Percentiles rank a stretch among this genome's conserved stretches.
phyloP scores from a whole-genome alignment of 2,888 invertebrate species.

The Cepaea hortensis region DNA sequence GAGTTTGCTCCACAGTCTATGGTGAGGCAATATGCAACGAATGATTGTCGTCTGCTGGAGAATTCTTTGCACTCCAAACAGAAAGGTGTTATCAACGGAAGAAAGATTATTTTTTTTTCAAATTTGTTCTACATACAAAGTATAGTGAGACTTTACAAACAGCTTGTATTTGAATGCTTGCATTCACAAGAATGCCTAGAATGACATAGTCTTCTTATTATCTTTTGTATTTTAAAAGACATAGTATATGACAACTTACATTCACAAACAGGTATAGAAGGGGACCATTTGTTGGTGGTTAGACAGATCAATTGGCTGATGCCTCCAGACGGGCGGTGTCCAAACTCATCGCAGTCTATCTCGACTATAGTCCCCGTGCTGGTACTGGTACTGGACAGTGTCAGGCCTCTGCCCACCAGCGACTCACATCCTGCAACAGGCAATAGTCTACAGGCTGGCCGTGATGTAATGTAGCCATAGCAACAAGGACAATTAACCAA shows the following conservation, averaged over 20 bases:
- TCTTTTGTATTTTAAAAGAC: neutral
- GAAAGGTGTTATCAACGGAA: too few species aligned
- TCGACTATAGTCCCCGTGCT: constrained; percentile 42
- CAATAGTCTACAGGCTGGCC: neutral
- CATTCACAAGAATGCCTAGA: too few species aligned
- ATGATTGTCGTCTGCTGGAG: too few species aligned
- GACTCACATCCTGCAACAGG: constrained; percentile 45
- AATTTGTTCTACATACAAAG: too few species aligned
- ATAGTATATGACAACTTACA: constrained; percentile 46
- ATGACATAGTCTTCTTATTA: too few species aligned
- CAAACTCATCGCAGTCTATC: constrained; percentile 51
- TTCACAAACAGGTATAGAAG: constrained; percentile 48
- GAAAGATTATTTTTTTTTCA: too few species aligned
- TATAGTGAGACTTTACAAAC: too few species aligned
- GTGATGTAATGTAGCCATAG: too few species aligned
- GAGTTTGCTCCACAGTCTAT: too few species aligned
- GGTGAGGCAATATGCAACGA: too few species aligned
- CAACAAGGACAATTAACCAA: neutral
- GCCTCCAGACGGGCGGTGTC: constrained; percentile 50
- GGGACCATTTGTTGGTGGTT: constrained; percentile 43
- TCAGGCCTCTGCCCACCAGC: constrained; percentile 38
- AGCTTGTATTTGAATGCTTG: too few species aligned
- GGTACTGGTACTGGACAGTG: constrained; percentile 47
- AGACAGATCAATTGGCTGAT: constrained; percentile 44
- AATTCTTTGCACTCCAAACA: too few species aligned